A percentile compares a stretch with the other conserved stretches of the same genome.
These are phyloP conservation scores for Ancistrus triradiatus DNA, from an alignment of 2,113 vertebrate species.

Conservation along the genomic window DNA sequence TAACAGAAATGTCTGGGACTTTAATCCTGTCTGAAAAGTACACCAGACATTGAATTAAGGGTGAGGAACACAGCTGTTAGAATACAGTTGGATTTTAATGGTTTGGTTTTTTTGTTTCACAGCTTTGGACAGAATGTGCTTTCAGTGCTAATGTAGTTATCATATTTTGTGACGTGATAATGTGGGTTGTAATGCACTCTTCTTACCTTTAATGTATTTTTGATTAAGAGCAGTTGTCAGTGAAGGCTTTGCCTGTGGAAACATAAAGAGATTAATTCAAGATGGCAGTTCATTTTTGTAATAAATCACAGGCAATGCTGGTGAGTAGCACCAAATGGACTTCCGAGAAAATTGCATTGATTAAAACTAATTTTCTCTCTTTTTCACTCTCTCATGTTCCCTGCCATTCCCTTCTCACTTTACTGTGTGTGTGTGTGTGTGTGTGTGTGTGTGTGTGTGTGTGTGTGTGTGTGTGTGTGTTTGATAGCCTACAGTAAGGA, in stretches of 20 bases:
- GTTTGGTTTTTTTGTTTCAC: no score
- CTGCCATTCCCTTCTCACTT: slow-evolving; percentile 10
- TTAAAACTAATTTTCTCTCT: no score
- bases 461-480: slow-evolving; percentile 25
- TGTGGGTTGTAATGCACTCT: slow-evolving; percentile 24
- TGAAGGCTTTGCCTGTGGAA: slow-evolving; percentile 1
- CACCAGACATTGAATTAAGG: no score
- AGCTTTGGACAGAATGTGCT: no score
- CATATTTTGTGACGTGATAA: slow-evolving; percentile 11
- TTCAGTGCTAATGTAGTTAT: slow-evolving; percentile 14
- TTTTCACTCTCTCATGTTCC: not conserved
- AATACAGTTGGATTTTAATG: no score
- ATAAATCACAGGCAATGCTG: no score
- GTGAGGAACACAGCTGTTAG: no score
- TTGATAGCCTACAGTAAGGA: slow-evolving; percentile 86
- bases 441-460: slow-evolving; percentile 28
- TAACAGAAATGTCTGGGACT: no score
- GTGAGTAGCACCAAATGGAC: no score
- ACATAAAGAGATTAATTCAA: slow-evolving; percentile 21
- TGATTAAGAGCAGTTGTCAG: slow-evolving; percentile 12
- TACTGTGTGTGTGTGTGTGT: slow-evolving; percentile 24
- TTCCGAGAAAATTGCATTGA: no score
- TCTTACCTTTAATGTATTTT: slow-evolving; percentile 20
- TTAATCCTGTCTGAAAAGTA: no score
- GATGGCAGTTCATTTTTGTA: not conserved